These are phyloP conservation scores for Amblyraja radiata DNA, from an alignment of 2,797 vertebrate genomes.

Conservation along the genomic window DNA sequence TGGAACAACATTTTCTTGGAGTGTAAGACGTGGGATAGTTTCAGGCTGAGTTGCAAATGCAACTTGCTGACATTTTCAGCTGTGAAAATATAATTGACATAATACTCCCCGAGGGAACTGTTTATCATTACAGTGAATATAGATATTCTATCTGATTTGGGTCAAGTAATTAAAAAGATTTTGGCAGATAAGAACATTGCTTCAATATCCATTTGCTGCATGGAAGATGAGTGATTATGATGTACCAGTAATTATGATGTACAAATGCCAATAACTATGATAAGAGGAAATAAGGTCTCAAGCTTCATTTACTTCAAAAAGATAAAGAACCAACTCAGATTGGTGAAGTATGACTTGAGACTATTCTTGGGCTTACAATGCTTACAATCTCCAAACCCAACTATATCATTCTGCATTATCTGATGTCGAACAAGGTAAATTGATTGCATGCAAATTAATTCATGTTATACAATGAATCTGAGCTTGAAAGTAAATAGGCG, in stretches of 20 bases:
- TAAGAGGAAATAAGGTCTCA: background rate
- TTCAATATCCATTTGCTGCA: background rate
- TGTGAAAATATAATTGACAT: background rate
- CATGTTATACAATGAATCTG: background rate
- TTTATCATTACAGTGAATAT: background rate
- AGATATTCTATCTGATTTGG: background rate
- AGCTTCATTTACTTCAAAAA: background rate
- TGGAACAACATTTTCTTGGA: background rate
- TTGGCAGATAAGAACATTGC: background rate
- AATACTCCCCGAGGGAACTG: background rate
- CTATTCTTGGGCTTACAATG: background rate
- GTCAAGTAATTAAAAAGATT: background rate
- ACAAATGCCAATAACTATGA: background rate
- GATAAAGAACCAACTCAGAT: background rate
- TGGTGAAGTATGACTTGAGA: background rate
- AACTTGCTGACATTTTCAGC: background rate
- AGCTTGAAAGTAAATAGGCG: background rate
- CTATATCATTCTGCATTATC: background rate
- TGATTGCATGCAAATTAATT: background rate
- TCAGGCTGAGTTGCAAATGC: background rate
- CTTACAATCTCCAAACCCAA: background rate
- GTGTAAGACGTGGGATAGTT: background rate
- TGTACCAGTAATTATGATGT: background rate
- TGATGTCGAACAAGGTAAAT: background rate
- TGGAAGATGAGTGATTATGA: background rate